A percentile compares a stretch with the other conserved stretches of the same genome.
These are phyloP conservation scores for Drosophila diplacantha DNA, from an alignment of 2,888 invertebrate species.

Conservation along the genomic window DNA sequence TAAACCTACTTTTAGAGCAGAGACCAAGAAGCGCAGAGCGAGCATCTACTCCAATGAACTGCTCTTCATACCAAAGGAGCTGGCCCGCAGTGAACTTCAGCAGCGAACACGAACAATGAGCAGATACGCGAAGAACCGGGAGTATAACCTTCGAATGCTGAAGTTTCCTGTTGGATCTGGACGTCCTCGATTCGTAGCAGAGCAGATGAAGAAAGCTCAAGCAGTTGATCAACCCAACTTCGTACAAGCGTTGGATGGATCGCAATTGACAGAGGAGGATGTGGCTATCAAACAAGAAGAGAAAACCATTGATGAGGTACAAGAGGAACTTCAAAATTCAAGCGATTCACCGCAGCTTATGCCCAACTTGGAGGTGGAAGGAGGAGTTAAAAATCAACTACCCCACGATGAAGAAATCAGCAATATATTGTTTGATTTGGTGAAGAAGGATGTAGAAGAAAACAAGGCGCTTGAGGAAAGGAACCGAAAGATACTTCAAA, in stretches of 20 bases:
- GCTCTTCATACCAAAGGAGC: conserved; percentile 62
- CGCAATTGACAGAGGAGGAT: not conserved
- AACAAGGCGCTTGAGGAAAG: not conserved
- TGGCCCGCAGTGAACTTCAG: conserved; percentile 52
- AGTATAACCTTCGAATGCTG: conserved; percentile 45
- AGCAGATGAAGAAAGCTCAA: conserved; percentile 27
- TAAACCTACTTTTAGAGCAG: conserved; percentile 46
- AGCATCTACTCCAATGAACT: conserved; percentile 49
- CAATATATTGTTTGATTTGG: conserved; percentile 36
- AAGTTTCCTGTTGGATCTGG: conserved; percentile 60
- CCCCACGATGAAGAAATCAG: conserved; percentile 43
- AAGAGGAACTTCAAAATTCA: not conserved
- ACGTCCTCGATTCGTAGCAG: conserved; percentile 58
- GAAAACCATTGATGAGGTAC: not conserved
- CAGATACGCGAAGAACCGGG: conserved; percentile 20
- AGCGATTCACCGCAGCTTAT: conserved; percentile 7
- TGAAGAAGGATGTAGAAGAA: conserved; percentile 15
- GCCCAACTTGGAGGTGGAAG: conserved; percentile 18
- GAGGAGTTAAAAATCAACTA: conserved; percentile 1
- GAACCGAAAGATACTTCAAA: not conserved
- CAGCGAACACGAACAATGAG: conserved; percentile 16
- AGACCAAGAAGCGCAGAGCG: conserved; percentile 64
- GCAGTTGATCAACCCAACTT: not conserved
- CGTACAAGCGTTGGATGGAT: not conserved
- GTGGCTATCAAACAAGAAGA: conserved; percentile 32